Evolutionary conservation across 2,888 invertebrate species (phyloP), one percentile per base, ranked within the genome.

Genomic region (Blastobasis lacticolella): DNA sequence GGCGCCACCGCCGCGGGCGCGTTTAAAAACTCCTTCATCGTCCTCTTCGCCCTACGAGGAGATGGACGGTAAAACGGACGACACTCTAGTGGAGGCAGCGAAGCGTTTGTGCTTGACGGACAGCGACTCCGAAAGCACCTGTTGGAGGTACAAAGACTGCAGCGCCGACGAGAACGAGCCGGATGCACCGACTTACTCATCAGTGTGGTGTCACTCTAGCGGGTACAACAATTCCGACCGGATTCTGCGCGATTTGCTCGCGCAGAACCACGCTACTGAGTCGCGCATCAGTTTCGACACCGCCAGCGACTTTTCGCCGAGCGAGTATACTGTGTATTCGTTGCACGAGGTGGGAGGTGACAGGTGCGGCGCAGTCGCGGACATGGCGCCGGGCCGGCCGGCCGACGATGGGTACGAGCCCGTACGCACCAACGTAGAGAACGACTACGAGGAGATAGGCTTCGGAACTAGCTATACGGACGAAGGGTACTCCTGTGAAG

Each of bases 361-460:
- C 83, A 83, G 84, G 84, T 84, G 80, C 58, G 57, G 43, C 6
- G 38, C 86, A 84, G 86, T 84, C 69, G 75, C 54, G 61, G 73
- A 64, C 54, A 85, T 86, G 87, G 81, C 86, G 75, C 80, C 85
- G 66, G 82, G 77, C 74, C 72, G 74, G 69, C 78, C 83, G 71
- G 64, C 67, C 73, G 86, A 85, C 71, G 83, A 83, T 75, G 85
- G 81, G 54, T 86, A 85, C 73, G 87, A 87, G 71, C 83, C 82
- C 5, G 84, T 86, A 37, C 78, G 80, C 58, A 78, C 66, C 5
- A 58, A 77, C 3, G 86, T 83, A 80, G 88, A 88, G 52, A 87
- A 88, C 56, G 86, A 85, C 57, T 88, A 88, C 81, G 88, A 87
- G 61, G 88, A 88, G 62, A 87, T 87, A 46, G 87, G 85, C 46